Conservation (phyloP, 2,888 invertebrate species). For the Parapristionchus giblindavisi region DNA sequence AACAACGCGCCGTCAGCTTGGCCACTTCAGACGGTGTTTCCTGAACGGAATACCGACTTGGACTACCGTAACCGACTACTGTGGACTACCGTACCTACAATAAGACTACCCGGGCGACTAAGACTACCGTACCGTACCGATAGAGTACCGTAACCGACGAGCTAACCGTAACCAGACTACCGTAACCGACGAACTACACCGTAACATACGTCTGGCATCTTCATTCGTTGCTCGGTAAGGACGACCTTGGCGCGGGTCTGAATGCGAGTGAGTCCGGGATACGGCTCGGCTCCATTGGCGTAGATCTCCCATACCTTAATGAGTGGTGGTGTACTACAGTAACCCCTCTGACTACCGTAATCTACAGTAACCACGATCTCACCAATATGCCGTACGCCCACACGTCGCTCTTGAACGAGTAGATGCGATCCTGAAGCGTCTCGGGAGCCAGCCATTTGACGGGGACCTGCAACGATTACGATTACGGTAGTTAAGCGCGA, state of each 20-base stretch:
- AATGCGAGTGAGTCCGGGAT: slow-evolving; percentile 59
- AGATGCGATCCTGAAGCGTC: slow-evolving; percentile 60
- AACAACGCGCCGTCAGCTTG: slow-evolving; percentile 50
- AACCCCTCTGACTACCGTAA: neutral
- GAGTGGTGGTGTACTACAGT: neutral
- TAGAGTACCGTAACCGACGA: no score
- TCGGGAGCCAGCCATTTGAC: slow-evolving; percentile 67
- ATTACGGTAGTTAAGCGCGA: neutral
- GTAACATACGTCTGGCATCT: slow-evolving; percentile 55
- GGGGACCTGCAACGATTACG: slow-evolving; percentile 48
- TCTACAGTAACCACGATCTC: neutral
- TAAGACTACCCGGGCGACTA: no score
- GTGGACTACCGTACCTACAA: no score
- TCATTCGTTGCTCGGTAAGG: slow-evolving; percentile 62
- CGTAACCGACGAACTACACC: no score
- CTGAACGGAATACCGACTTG: slow-evolving; percentile 43
- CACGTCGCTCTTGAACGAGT: slow-evolving; percentile 61
- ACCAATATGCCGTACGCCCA: slow-evolving; percentile 47
- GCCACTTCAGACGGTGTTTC: slow-evolving; percentile 49
- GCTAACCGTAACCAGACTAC: no score
- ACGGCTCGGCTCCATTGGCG: slow-evolving; percentile 62
- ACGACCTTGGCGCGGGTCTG: slow-evolving; percentile 64
- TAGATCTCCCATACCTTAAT: slow-evolving; percentile 62
- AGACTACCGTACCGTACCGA: no score
- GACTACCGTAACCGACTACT: no score